These are phyloP conservation scores for Amphilophus citrinellus DNA, from an alignment of 2,113 vertebrate species.

Conservation along the genomic window DNA sequence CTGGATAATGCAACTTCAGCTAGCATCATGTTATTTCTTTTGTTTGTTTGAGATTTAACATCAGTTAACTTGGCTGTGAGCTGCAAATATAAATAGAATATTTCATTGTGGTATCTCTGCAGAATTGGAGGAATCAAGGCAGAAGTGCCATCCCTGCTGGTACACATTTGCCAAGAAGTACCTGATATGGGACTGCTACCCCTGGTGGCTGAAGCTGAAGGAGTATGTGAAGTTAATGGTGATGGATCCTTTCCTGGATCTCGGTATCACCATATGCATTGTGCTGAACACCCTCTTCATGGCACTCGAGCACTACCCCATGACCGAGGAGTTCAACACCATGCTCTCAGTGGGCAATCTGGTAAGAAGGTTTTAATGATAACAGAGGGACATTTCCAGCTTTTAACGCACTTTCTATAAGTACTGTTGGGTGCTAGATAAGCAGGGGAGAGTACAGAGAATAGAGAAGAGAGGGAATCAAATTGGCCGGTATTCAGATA, in stretches of 20 bases:
- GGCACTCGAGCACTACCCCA: slow-evolving; percentile 97
- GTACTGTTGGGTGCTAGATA: slow-evolving; percentile 5
- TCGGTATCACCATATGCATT: slow-evolving; percentile 97
- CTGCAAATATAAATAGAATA: not conserved
- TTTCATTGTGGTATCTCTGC: slow-evolving; percentile 40
- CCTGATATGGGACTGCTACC: slow-evolving; percentile 95
- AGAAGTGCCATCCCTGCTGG: slow-evolving; percentile 95
- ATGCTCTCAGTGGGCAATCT: slow-evolving; percentile 96
- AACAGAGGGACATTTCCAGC: not conserved
- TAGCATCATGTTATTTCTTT: too few relatives aligned
- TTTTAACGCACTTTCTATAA: slow-evolving; percentile 11
- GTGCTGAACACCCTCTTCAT: slow-evolving; percentile 99
- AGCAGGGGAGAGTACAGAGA: not conserved
- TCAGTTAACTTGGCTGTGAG: not conserved
- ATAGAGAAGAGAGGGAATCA: slow-evolving; percentile 20
- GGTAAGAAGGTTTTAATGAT: slow-evolving; percentile 82
- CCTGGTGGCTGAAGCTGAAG: slow-evolving; percentile 91
- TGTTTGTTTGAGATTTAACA: too few relatives aligned
- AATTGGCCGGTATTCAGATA: slow-evolving; percentile 23
- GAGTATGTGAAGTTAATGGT: slow-evolving; percentile 91
- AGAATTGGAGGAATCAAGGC: slow-evolving; percentile 94
- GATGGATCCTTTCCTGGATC: slow-evolving; percentile 97
- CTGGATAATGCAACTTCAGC: too few relatives aligned
- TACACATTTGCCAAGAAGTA: slow-evolving; percentile 90
- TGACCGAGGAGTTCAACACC: slow-evolving; percentile 93